A percentile compares a stretch with the other conserved stretches of the same genome.
These are phyloP conservation scores for Ostrea edulis DNA, from an alignment of 1,140 invertebrate species.

Conservation along the genomic window DNA sequence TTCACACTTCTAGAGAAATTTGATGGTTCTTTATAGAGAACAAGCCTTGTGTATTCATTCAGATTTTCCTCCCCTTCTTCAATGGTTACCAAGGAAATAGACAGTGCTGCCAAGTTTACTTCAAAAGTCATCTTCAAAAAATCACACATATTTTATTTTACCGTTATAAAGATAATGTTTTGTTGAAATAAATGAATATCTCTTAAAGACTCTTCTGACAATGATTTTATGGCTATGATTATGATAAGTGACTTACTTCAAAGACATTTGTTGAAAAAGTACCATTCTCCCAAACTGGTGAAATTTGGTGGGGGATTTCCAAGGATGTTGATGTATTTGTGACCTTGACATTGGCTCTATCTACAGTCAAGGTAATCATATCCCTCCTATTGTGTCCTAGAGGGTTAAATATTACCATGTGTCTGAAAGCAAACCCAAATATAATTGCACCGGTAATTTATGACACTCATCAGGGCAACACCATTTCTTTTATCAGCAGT, in stretches of 20 bases:
- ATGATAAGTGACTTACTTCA: slow-evolving; percentile 41
- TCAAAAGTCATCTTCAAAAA: slow-evolving; percentile 59
- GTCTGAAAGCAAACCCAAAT: slow-evolving; percentile 51
- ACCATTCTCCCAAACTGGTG: slow-evolving; percentile 58
- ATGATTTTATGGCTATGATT: neutral
- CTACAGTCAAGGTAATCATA: slow-evolving; percentile 58
- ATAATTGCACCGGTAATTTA: neutral
- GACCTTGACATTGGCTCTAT: slow-evolving; percentile 58
- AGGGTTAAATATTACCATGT: slow-evolving; percentile 66
- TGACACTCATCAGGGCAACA: no score
- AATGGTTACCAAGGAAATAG: slow-evolving; percentile 7
- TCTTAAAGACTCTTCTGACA: neutral
- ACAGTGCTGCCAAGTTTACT: slow-evolving; percentile 55
- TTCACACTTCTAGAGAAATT: neutral
- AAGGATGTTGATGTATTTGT: slow-evolving; percentile 32
- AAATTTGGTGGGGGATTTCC: slow-evolving; percentile 60
- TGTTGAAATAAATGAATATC: neutral
- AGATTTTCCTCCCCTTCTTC: neutral
- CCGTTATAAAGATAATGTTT: neutral
- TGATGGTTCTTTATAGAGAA: neutral
- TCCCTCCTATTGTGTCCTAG: slow-evolving; percentile 61
- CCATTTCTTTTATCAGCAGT: no score
- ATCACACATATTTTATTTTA: neutral
- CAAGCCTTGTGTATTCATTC: neutral
- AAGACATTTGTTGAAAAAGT: slow-evolving; percentile 29